These are phyloP conservation scores for Allolobophora icterica DNA, from an alignment of 2,888 invertebrate species.

Conservation along the genomic window DNA sequence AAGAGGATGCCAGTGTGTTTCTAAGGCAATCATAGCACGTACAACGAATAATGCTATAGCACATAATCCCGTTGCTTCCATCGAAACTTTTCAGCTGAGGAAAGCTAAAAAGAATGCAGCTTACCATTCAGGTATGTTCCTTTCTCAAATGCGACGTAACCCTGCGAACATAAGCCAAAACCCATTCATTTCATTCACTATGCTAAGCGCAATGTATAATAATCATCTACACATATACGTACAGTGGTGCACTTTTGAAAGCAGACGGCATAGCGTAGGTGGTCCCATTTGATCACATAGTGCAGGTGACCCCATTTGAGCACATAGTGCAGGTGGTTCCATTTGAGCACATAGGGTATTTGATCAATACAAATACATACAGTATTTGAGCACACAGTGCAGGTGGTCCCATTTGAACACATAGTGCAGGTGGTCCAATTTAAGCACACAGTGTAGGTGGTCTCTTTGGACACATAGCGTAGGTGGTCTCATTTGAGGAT, in stretches of 20 bases:
- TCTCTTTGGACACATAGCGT: no score
- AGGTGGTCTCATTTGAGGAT: not conserved
- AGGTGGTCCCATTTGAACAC: no score
- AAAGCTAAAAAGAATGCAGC: not conserved
- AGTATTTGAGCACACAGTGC: not conserved
- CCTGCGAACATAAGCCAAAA: not conserved
- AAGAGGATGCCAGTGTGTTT: not conserved
- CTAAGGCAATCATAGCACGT: not conserved
- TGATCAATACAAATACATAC: not conserved
- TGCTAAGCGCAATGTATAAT: not conserved
- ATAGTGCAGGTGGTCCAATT: no score
- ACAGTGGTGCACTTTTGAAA: not conserved
- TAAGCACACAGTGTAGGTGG: no score
- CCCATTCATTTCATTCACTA: not conserved
- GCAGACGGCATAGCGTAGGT: no score
- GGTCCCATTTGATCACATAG: no score
- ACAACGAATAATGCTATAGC: not conserved
- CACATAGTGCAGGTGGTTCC: no score
- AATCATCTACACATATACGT: not conserved
- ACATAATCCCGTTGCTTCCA: not conserved
- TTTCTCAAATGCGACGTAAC: conserved; percentile 8
- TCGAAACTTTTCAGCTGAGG: not conserved
- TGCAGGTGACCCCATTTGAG: no score
- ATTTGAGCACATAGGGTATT: no score
- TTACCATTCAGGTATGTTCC: not conserved